Evolutionary conservation across 2,797 vertebrate genomes (phyloP).

Genomic region (Etheostoma nigrum): DNA sequence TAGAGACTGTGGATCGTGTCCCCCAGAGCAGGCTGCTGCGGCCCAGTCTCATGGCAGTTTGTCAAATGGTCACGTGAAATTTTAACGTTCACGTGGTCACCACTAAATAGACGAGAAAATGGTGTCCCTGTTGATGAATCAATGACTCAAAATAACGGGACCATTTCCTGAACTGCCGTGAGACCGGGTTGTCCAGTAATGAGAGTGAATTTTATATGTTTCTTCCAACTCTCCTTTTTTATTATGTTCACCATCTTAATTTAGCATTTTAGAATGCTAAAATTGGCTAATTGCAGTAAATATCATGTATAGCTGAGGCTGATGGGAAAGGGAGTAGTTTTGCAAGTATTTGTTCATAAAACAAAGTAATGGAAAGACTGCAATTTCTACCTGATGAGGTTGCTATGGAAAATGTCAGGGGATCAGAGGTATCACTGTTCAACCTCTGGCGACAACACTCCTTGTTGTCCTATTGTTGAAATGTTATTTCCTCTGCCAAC

Average conservation of each 20-base stretch:
- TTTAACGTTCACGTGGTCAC: no score
- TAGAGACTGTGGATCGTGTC: no score
- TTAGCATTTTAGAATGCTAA: neutral
- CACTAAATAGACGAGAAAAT: no score
- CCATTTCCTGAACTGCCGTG: no score
- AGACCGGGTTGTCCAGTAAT: neutral
- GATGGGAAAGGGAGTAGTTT: neutral
- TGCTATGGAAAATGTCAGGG: neutral
- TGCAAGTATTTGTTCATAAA: neutral
- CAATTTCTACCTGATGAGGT: no score
- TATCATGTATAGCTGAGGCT: neutral
- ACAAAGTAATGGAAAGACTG: neutral
- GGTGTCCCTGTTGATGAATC: no score
- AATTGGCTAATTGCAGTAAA: neutral
- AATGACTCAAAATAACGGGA: no score
- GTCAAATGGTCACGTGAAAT: no score
- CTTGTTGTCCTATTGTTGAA: no score
- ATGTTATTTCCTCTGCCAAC: neutral
- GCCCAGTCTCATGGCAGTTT: no score
- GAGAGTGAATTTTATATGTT: neutral
- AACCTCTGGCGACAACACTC: neutral
- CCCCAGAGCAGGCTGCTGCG: no score
- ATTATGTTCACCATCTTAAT: neutral
- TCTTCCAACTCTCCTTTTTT: neutral
- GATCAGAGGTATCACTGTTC: neutral